Evolutionary conservation across 2,113 vertebrate genomes (phyloP).

Genomic region (Sebastes schlegelii): DNA sequence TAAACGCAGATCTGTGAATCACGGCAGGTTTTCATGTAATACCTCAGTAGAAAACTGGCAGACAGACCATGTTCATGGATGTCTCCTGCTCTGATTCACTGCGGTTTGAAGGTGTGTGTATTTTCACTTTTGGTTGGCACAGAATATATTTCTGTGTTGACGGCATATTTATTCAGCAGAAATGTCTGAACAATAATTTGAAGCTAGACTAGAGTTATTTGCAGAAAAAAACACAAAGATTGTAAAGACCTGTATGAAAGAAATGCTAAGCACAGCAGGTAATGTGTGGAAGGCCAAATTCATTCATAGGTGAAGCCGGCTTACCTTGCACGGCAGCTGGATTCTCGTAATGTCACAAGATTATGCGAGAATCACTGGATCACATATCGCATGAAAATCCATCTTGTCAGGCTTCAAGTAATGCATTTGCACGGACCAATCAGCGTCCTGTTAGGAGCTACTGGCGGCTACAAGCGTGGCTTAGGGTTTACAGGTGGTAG

Average conservation of each 20-base stretch:
- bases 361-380: too few species aligned
- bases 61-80: slow-evolving; percentile 3
- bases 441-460: too few species aligned
- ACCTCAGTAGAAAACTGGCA: background rate
- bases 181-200: background rate
- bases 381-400: too few species aligned
- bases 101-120: background rate
- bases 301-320: background rate
- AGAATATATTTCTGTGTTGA: background rate
- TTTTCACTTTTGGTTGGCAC: background rate
- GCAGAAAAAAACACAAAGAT: background rate
- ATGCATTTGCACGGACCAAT: too few species aligned
- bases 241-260: background rate
- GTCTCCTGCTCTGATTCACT: background rate
- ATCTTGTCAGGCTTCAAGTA: too few species aligned
- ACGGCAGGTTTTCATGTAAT: background rate
- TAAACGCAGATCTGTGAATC: background rate
- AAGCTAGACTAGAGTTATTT: background rate
- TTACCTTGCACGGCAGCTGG: too few species aligned
- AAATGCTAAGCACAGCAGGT: background rate
- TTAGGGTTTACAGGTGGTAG: too few species aligned
- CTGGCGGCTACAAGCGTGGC: too few species aligned
- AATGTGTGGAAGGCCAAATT: background rate
- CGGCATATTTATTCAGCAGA: background rate
- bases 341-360: too few species aligned